Conservation (phyloP, 2,888 invertebrate species). For the Galeopsomyia nigrocyanea region DNA sequence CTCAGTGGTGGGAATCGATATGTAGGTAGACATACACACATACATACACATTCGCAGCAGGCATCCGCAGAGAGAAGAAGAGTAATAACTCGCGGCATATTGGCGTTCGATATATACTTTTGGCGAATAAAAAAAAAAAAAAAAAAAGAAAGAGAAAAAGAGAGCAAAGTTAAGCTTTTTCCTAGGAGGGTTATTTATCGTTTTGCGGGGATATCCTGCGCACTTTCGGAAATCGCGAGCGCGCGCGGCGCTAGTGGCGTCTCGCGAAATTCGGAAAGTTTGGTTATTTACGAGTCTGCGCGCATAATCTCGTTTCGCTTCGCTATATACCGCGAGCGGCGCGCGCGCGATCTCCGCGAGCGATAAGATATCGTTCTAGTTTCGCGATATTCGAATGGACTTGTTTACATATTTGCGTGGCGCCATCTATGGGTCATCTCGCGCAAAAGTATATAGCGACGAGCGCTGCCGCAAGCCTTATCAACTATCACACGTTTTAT, state of each 20-base stretch:
- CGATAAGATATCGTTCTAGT: slow-evolving; percentile 6
- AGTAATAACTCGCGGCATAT: too few relatives aligned
- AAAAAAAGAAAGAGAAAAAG: too few relatives aligned
- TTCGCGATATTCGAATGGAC: slow-evolving; percentile 11
- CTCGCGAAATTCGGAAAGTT: slow-evolving; percentile 49
- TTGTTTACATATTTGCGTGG: slow-evolving; percentile 5
- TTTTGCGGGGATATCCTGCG: slow-evolving; percentile 21
- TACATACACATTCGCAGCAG: too few relatives aligned
- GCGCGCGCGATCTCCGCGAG: not conserved
- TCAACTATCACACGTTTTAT: slow-evolving; percentile 58
- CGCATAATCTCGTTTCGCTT: slow-evolving; percentile 43
- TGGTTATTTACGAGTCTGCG: slow-evolving; percentile 42
- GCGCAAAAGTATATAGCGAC: not conserved
- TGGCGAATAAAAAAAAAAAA: too few relatives aligned
- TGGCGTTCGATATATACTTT: too few relatives aligned
- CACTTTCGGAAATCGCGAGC: slow-evolving; percentile 4
- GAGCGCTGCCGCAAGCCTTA: slow-evolving; percentile 14
- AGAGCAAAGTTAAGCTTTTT: not conserved
- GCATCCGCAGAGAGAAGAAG: too few relatives aligned
- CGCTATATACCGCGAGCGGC: slow-evolving; percentile 7
- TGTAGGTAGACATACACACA: too few relatives aligned
- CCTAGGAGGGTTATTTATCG: slow-evolving; percentile 41
- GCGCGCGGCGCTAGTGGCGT: slow-evolving; percentile 23
- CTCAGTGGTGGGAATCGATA: too few relatives aligned
- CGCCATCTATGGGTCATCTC: slow-evolving; percentile 34